These are phyloP conservation scores for Hipposideros armiger DNA, from an alignment of 2,113 vertebrate genomes.

Conservation along the genomic window DNA sequence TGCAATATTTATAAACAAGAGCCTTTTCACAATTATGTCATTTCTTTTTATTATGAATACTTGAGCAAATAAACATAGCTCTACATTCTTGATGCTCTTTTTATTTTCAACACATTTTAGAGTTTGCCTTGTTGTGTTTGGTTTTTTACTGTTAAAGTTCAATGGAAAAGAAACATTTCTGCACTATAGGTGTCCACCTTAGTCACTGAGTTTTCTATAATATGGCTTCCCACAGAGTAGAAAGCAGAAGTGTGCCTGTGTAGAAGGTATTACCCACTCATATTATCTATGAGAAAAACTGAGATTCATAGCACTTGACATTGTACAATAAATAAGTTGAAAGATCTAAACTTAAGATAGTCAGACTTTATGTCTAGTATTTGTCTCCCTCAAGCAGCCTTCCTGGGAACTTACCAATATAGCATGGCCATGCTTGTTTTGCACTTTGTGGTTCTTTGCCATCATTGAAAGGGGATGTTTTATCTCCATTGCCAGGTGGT, in stretches of 20 bases:
- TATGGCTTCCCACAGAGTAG: background rate
- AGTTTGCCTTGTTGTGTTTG: background rate
- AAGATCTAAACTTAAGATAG: background rate
- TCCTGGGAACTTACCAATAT: background rate
- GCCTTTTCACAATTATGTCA: background rate
- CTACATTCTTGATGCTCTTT: background rate
- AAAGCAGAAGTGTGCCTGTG: background rate
- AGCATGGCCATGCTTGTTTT: background rate
- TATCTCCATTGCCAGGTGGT: background rate
- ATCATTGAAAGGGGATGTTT: background rate
- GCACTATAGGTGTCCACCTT: background rate
- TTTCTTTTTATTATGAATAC: constrained; percentile 39
- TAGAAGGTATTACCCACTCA: background rate
- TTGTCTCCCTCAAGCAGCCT: background rate
- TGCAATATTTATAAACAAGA: constrained; percentile 32
- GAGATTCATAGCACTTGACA: background rate
- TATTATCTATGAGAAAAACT: background rate
- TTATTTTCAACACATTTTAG: background rate
- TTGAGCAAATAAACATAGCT: constrained; percentile 22
- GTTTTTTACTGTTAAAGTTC: background rate
- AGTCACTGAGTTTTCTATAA: background rate
- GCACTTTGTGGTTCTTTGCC: background rate
- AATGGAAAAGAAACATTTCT: background rate
- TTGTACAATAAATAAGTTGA: background rate
- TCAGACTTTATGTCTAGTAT: background rate